A percentile compares a stretch with the other conserved stretches of the same genome.
Evolutionary conservation across 2,797 vertebrate genomes (phyloP).

Genomic region (Ceryle rudis): DNA sequence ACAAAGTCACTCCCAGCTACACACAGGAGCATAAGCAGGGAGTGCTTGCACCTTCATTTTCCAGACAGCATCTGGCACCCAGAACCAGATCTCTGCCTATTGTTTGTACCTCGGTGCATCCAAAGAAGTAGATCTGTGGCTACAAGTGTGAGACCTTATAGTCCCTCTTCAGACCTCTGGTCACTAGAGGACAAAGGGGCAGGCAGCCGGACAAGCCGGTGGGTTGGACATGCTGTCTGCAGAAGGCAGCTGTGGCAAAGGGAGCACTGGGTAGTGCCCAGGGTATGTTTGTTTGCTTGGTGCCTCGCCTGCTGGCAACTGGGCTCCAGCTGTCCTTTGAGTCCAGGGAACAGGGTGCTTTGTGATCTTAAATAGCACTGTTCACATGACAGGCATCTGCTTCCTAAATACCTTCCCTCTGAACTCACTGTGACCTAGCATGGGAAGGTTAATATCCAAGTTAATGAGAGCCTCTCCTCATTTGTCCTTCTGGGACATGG

Average conservation of each 20-base stretch:
- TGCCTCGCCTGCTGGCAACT: background rate
- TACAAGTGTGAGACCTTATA: background rate
- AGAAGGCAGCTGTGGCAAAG: background rate
- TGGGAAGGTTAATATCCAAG: background rate
- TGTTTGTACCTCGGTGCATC: background rate
- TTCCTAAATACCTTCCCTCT: slow-evolving; percentile 43
- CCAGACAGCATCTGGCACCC: background rate
- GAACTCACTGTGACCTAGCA: background rate
- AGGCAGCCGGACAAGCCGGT: background rate
- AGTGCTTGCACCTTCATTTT: background rate
- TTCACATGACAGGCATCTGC: background rate
- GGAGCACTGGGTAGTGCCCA: background rate
- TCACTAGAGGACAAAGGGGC: background rate
- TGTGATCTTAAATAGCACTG: background rate
- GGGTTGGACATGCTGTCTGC: rapidly evolving
- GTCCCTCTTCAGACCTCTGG: background rate
- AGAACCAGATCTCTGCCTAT: background rate
- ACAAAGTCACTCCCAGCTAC: background rate
- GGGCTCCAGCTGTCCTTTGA: slow-evolving; percentile 16
- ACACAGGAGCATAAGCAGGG: background rate
- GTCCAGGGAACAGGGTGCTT: background rate
- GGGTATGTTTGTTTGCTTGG: background rate
- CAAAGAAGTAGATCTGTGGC: background rate
- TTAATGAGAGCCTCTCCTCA: background rate
- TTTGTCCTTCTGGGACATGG: background rate